Percentiles rank a stretch among this genome's conserved stretches.
Evolutionary conservation across 2,888 invertebrate species (phyloP).

Genomic region (Agonopterix alstromeriana): DNA sequence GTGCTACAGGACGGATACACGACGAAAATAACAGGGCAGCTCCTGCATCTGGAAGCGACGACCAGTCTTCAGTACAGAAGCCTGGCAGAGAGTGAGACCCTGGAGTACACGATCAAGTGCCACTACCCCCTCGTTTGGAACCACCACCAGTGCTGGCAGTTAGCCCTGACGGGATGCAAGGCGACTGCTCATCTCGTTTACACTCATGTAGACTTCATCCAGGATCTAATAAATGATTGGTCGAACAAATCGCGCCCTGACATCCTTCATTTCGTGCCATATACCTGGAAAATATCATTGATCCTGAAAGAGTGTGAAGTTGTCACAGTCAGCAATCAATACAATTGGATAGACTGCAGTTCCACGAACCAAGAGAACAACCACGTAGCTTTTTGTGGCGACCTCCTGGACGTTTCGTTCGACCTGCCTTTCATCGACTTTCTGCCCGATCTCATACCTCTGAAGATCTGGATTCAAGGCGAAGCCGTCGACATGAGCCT

Average conservation of each 20-base stretch:
- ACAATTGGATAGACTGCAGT: slow-evolving; percentile 99
- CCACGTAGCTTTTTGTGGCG: slow-evolving; percentile 95
- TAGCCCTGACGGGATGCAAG: slow-evolving; percentile 95
- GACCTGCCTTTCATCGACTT: slow-evolving; percentile 97
- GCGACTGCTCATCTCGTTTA: slow-evolving; percentile 95
- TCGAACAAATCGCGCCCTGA: slow-evolving; percentile 95
- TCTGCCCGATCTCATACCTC: slow-evolving; percentile 90
- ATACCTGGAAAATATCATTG: slow-evolving; percentile 95
- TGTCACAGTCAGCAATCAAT: slow-evolving; percentile 94
- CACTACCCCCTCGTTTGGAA: slow-evolving; percentile 97
- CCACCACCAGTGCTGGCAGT: slow-evolving; percentile 95
- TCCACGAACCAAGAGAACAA: slow-evolving; percentile 97
- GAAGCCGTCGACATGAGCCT: slow-evolving; percentile 94
- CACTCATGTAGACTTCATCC: slow-evolving; percentile 96
- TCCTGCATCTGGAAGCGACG: slow-evolving; percentile 95
- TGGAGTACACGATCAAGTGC: slow-evolving; percentile 92
- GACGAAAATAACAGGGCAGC: slow-evolving; percentile 93
- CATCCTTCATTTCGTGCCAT: slow-evolving; percentile 95
- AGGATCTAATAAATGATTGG: slow-evolving; percentile 98
- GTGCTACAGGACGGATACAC: slow-evolving; percentile 91
- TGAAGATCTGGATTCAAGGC: slow-evolving; percentile 96
- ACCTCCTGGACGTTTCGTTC: slow-evolving; percentile 94
- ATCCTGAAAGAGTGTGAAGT: slow-evolving; percentile 96
- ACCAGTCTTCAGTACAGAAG: slow-evolving; percentile 96
- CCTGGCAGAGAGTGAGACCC: slow-evolving; percentile 94